Evolutionary conservation across 2,113 vertebrate genomes (phyloP), one percentile per base, ranked within the genome.

Genomic region (Lamprotornis superbus): DNA sequence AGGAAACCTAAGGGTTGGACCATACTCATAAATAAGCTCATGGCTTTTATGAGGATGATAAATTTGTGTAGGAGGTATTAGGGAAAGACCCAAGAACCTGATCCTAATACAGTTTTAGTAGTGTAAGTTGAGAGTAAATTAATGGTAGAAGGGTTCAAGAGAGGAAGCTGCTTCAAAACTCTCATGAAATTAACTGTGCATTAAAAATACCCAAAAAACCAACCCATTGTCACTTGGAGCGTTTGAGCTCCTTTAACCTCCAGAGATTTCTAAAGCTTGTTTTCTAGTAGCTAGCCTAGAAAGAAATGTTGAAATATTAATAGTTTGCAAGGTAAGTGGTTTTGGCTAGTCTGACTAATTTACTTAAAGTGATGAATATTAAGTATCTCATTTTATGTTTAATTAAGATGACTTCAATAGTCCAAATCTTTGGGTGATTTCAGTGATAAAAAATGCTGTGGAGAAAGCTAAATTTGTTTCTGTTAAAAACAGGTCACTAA

Each of bases 171-270:
- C 49, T 56, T 24, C 37, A 60, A 76, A 91, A 83, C 11, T 37
- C 18, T 3, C 10, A 11, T 59, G 60, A 67, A 81, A 59, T 67
- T n/a, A 71, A 15, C 28, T 7, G 5, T 82, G 9, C n/a, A 40
- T 40, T 90, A 35, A 27, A 60, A 39, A 40, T 42, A 35, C 20
- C 15, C 4, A 0, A 15, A 52, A 83, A 18, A 1, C 0, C 19
- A 46, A 14, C 8, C 4, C 30, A 35, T 35, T 77, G n/a, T 69
- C 10, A 6, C 20, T 27, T 78, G 69, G 15, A 15, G 49, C 33
- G 11, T 49, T 31, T 73, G 53, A 80, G 28, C 2, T 3, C 12
- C 52, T 31, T 69, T 87, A 57, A 53, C 50, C 22, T 69, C 27
- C 15, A 20, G 16, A 42, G 52, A 33, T 56, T 63, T 75, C 18